Evolutionary conservation across 2,888 invertebrate species (phyloP).

Genomic region (Drosophila colorata): DNA sequence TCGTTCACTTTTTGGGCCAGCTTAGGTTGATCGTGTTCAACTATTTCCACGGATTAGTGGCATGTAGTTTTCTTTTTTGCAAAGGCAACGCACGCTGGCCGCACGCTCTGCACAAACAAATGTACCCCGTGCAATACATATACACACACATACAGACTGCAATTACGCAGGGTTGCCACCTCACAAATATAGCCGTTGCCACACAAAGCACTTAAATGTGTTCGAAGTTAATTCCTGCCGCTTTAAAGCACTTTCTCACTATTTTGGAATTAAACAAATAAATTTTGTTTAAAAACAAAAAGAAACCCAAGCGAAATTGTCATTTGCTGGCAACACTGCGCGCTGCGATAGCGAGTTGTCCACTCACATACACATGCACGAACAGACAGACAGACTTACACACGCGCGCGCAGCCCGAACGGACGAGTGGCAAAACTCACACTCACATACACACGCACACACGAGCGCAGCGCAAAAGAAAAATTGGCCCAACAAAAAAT

Average conservation of each 20-base stretch:
- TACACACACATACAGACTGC: slow-evolving; percentile 74
- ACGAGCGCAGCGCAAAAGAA: slow-evolving; percentile 75
- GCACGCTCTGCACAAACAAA: slow-evolving; percentile 77
- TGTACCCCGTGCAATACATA: slow-evolving; percentile 71
- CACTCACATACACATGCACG: slow-evolving; percentile 41
- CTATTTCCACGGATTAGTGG: slow-evolving; percentile 37
- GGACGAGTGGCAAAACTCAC: slow-evolving; percentile 69
- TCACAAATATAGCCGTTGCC: slow-evolving; percentile 29
- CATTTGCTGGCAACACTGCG: slow-evolving; percentile 51
- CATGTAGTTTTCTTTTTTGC: slow-evolving; percentile 54
- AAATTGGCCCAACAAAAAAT: slow-evolving; percentile 83
- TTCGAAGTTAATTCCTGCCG: background rate
- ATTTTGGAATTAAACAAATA: background rate
- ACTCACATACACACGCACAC: slow-evolving; percentile 55
- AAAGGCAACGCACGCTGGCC: slow-evolving; percentile 67
- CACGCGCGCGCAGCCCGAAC: slow-evolving; percentile 72
- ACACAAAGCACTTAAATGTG: background rate
- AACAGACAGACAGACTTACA: slow-evolving; percentile 55
- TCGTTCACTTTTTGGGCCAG: slow-evolving; percentile 34
- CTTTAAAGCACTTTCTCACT: background rate
- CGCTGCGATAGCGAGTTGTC: slow-evolving; percentile 47
- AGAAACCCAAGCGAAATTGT: slow-evolving; percentile 16
- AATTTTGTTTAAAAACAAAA: slow-evolving; percentile 3
- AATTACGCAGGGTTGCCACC: slow-evolving; percentile 79
- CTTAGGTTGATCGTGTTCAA: slow-evolving; percentile 27